Base-by-base conservation (phyloP, 2,113 vertebrate species). In the Pelodiscus sinensis region DNA sequence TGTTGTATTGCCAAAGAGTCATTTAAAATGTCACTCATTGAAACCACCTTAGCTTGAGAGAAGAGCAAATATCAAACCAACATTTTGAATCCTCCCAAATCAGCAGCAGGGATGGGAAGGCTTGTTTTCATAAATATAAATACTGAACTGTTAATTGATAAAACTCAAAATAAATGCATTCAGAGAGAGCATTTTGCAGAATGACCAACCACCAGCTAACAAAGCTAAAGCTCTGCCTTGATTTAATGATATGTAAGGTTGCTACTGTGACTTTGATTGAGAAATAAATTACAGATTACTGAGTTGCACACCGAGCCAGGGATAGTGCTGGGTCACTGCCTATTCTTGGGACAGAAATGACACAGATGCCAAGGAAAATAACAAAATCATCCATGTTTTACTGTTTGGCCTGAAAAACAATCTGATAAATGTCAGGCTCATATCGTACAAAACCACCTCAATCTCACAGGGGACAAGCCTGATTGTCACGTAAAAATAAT, bases 1-100 rank as follows among this genome's bases (percentile, higher is more conserved):
- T 94, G 94, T 96, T 94, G 87, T 71, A 91, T 81, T 0, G 90
- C 93, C 92, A 91, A 92, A 86, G 80, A 95, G 92, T 91, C 81
- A 90, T 95, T 91, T 94, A 86, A 96, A 94, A 95, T 96, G 81
- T 93, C 89, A 87, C 57, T 96, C 84, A 82, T 25, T 91, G 92
- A 96, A 97, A 96, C 79, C 78, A 87, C 78, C 84, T 80, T 92
- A 86, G n/a, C 82, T 96, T 92, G 88, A 92, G 56, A 96, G 82
- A 91, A 93, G 35, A 79, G 56, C 55, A 81, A 95, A 95, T 89
- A 86, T 95, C 88, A 95, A 93, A 87, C 7, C 4, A 91, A 84
- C 8, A 2, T 90, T 97, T 90, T 92, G 60, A 82, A 87, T 57
- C 56, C 89, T 96, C 84, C 86, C 73, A 91, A 79, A 96, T 90